Evolutionary conservation across 2,888 invertebrate species (phyloP).

Genomic region (Stenoptilia bipunctidactyla): DNA sequence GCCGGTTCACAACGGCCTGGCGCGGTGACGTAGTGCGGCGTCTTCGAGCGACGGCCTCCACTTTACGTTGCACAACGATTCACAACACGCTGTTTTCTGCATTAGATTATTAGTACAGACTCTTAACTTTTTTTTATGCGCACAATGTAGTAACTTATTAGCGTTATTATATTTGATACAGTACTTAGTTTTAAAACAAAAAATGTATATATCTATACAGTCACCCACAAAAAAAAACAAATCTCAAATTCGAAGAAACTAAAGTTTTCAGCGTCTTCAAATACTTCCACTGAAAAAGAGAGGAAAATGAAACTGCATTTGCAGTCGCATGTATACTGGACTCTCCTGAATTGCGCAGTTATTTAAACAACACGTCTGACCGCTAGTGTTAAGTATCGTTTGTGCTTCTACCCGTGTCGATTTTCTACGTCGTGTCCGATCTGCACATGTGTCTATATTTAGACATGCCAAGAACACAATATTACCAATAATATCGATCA

Average conservation of each 20-base stretch:
- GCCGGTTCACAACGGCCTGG: constrained; percentile 53
- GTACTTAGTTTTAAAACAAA: no score
- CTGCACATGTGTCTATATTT: neutral
- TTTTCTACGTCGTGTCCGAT: neutral
- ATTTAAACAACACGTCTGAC: neutral
- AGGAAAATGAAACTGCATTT: neutral
- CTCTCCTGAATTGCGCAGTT: neutral
- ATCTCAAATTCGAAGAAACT: no score
- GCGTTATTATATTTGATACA: no score
- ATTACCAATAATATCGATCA: no score
- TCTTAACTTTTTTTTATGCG: no score
- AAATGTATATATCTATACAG: no score
- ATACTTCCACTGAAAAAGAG: neutral
- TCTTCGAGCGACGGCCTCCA: constrained; percentile 22
- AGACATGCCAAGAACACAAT: neutral
- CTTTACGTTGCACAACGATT: constrained; percentile 12
- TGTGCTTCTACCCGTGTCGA: neutral
- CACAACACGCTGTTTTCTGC: no score
- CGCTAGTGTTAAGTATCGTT: neutral
- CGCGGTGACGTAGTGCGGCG: constrained; percentile 44
- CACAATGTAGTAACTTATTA: no score
- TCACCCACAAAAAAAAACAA: no score
- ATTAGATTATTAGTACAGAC: no score
- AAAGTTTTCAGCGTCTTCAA: no score
- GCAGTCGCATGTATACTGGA: neutral